Conservation (phyloP, 2,113 vertebrate genomes). For the Vimba vimba region DNA sequence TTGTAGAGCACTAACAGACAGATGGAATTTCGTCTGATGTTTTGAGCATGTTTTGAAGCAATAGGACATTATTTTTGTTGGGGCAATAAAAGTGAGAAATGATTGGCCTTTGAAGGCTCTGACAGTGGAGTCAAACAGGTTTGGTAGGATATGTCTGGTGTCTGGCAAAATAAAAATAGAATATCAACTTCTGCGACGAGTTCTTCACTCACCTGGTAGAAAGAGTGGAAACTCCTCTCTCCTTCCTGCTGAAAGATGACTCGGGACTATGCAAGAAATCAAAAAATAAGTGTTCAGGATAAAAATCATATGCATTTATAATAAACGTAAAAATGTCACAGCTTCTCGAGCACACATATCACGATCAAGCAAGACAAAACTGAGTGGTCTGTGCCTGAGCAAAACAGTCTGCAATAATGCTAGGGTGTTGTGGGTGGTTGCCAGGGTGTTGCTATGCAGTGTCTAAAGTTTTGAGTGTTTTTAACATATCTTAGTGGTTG, state of each 20-base stretch:
- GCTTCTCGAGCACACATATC: not conserved
- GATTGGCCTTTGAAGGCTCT: constrained; percentile 16
- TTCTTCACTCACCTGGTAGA: constrained; percentile 88
- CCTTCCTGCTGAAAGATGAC: constrained; percentile 95
- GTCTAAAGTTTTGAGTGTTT: not conserved
- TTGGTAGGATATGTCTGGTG: constrained; percentile 29
- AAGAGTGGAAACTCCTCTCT: constrained; percentile 96
- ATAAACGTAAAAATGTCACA: not conserved
- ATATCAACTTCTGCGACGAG: not conserved
- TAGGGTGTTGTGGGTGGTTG: not conserved
- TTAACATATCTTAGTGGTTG: not conserved
- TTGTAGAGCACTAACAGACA: not conserved
- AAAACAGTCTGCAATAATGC: not conserved
- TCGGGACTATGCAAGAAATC: constrained; percentile 80
- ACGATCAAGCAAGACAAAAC: not conserved
- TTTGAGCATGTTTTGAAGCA: not conserved
- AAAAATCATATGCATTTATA: not conserved
- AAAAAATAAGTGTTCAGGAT: not conserved
- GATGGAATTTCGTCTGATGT: not conserved
- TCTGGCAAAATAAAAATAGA: constrained; percentile 22
- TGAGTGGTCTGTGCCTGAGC: not conserved
- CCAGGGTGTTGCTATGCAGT: too few relatives aligned
- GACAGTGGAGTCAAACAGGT: constrained; percentile 26
- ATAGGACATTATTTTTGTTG: not conserved
- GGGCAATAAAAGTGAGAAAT: constrained; percentile 12